Conservation (phyloP, 2,888 invertebrate species). For the Campaea margaritaria region DNA sequence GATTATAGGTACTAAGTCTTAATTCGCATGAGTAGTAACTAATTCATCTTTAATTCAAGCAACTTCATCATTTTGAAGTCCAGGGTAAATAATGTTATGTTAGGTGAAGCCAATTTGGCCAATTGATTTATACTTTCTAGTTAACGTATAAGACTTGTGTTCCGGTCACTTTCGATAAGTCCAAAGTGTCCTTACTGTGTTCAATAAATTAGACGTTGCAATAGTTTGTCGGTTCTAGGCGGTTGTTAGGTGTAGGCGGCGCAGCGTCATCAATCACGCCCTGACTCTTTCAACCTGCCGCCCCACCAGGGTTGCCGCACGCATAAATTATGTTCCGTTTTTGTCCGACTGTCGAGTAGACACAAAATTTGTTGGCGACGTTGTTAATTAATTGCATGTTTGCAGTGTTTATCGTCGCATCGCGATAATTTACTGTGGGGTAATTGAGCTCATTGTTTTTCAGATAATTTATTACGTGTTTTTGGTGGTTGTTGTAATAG, state of each 20-base stretch:
- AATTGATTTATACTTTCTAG: too few relatives aligned
- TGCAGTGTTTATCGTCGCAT: constrained; percentile 44
- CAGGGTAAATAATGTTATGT: too few relatives aligned
- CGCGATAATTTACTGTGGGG: constrained; percentile 31
- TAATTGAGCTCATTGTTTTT: constrained; percentile 33
- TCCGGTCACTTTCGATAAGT: too few relatives aligned
- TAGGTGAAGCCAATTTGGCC: too few relatives aligned
- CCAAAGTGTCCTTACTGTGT: not conserved
- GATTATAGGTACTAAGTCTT: too few relatives aligned
- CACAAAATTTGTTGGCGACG: constrained; percentile 78
- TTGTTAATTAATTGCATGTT: constrained; percentile 75
- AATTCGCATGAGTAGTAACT: too few relatives aligned
- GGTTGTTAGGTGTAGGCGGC: constrained; percentile 75
- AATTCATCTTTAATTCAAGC: too few relatives aligned
- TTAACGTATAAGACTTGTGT: too few relatives aligned
- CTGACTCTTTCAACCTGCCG: constrained; percentile 85
- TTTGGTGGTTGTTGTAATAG: constrained; percentile 41
- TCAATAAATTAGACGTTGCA: constrained; percentile 52
- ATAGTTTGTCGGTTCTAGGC: constrained; percentile 79
- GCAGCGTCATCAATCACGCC: constrained; percentile 79
- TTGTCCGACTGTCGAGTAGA: constrained; percentile 71
- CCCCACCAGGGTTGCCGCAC: constrained; percentile 57
- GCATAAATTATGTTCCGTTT: constrained; percentile 78
- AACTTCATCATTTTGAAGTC: too few relatives aligned
- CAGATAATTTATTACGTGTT: constrained; percentile 45